Evolutionary conservation across 2,888 invertebrate genomes (phyloP).

Genomic region (Scrobipalpa costella): DNA sequence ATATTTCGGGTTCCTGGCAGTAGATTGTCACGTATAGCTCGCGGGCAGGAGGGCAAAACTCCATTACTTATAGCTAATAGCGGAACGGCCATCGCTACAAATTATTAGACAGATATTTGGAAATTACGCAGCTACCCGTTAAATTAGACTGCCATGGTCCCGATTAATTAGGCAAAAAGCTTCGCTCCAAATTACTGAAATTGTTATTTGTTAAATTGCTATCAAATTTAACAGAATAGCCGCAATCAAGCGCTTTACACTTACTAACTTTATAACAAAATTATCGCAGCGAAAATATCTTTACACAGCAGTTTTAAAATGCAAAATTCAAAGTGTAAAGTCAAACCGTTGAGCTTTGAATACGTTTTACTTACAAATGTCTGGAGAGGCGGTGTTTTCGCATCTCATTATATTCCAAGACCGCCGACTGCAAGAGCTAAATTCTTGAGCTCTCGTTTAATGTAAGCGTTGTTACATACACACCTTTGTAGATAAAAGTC

Average conservation of each 20-base stretch:
- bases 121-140: constrained; percentile 26
- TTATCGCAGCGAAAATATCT: neutral
- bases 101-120: constrained; percentile 23
- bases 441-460: constrained; percentile 64
- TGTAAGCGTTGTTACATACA: constrained; percentile 66
- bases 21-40: neutral
- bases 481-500: constrained; percentile 68
- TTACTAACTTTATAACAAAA: neutral
- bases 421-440: constrained; percentile 45
- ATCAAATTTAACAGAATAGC: constrained; percentile 39
- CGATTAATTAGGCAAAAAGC: constrained; percentile 42
- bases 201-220: constrained; percentile 40
- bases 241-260: constrained; percentile 33
- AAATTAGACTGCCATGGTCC: constrained; percentile 27
- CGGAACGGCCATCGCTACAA: constrained; percentile 11
- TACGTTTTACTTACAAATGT: constrained; percentile 51
- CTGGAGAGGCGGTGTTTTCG: constrained; percentile 49
- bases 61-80: constrained; percentile 19
- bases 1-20: neutral
- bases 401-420: constrained; percentile 60
- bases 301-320: constrained; percentile 31
- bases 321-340: constrained; percentile 34
- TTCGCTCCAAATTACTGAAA: constrained; percentile 53
- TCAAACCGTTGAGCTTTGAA: constrained; percentile 35
- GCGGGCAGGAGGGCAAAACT: constrained; percentile 3